phyloP scores from a whole-genome alignment of 2,113 vertebrate genomes.

The Sphaerodactylus townsendi region DNA sequence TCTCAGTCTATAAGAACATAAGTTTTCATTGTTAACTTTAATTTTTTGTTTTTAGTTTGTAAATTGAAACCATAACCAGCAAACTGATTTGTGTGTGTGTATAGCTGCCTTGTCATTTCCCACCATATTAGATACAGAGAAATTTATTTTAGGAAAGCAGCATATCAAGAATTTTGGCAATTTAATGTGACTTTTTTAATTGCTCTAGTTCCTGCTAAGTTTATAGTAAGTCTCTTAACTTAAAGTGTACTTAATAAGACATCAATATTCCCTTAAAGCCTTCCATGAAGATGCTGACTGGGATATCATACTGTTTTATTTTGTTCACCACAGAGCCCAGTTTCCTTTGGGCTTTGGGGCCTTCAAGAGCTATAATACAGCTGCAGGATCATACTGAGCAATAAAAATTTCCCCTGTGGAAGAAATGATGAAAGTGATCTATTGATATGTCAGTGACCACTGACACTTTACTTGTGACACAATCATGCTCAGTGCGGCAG shows the following conservation, averaged over 20 bases:
- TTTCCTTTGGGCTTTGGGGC: conserved; percentile 28
- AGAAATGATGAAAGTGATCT: conserved; percentile 27
- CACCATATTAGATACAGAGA: neutral
- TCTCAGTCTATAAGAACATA: neutral
- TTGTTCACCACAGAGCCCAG: neutral
- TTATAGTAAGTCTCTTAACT: neutral
- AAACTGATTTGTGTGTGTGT: no score
- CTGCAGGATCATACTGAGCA: conserved; percentile 39
- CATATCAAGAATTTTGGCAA: neutral
- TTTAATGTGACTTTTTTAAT: neutral
- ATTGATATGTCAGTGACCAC: conserved; percentile 1
- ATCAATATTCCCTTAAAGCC: neutral
- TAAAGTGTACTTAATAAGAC: neutral
- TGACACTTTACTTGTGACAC: conserved; percentile 14
- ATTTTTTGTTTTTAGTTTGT: neutral
- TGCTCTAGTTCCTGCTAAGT: neutral
- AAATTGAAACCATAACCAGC: neutral
- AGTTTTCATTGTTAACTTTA: neutral
- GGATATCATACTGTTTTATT: neutral
- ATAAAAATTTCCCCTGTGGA: conserved; percentile 40
- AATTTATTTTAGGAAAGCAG: conserved; percentile 7
- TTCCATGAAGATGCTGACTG: neutral
- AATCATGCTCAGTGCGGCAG: conserved; percentile 7
- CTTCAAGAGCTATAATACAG: conserved; percentile 26
- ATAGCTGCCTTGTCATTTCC: neutral